phyloP scores from a whole-genome alignment of 2,888 invertebrate genomes.

The Stegana nigrithorax region DNA sequence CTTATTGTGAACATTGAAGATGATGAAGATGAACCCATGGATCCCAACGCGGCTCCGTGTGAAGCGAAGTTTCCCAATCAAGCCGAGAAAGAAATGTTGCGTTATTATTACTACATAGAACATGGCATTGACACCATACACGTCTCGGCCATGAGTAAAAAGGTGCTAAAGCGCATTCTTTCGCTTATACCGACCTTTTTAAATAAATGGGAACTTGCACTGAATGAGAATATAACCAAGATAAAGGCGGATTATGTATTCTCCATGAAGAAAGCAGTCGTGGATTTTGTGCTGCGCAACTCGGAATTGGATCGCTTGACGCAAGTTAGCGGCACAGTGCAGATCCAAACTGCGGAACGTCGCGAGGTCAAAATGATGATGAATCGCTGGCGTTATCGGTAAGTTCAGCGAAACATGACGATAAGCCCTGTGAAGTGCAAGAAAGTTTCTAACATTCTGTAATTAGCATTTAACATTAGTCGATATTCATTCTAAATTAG shows the following conservation, averaged over 20 bases:
- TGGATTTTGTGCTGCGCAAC: constrained; percentile 91
- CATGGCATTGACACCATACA: constrained; percentile 92
- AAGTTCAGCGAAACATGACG: too few relatives aligned
- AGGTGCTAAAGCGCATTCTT: constrained; percentile 77
- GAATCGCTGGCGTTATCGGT: constrained; percentile 76
- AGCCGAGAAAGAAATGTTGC: constrained; percentile 77
- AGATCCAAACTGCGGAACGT: constrained; percentile 63
- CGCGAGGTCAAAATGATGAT: constrained; percentile 74
- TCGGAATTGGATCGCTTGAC: constrained; percentile 66
- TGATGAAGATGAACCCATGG: constrained; percentile 58
- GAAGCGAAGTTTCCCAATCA: constrained; percentile 71
- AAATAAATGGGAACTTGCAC: constrained; percentile 73
- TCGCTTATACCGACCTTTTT: constrained; percentile 74
- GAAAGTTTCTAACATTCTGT: too few relatives aligned
- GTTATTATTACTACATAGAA: constrained; percentile 91
- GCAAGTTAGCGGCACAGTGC: constrained; percentile 37
- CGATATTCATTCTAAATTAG: too few relatives aligned
- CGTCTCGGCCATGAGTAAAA: constrained; percentile 84
- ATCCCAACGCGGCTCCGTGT: constrained; percentile 13
- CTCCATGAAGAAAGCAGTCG: constrained; percentile 90
- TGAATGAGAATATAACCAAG: constrained; percentile 77
- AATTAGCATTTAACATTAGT: too few relatives aligned
- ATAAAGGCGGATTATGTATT: constrained; percentile 87
- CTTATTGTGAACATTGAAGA: constrained; percentile 74
- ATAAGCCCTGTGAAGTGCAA: too few relatives aligned